Evolutionary conservation across 2,888 invertebrate genomes (phyloP), one percentile per base, ranked within the genome.

Genomic region (Agrilus biguttatus): DNA sequence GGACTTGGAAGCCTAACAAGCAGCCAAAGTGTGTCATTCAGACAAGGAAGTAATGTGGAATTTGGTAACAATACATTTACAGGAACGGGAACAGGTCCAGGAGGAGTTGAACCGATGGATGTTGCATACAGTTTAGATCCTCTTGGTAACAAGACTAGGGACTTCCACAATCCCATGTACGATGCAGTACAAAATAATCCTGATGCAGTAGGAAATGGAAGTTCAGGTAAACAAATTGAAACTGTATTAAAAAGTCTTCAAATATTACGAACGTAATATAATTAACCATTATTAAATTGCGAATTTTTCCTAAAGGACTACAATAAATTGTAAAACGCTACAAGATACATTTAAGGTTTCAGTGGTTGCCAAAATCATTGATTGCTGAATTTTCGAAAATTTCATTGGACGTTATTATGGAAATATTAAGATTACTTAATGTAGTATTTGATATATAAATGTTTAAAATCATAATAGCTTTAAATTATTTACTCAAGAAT

Each of bases 111-210:
- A 62, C 80, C 82, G 8, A 66, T 80, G 33, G 88, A 86, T 58
- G 78, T 80, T 35, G 86, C 84, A 45, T 88, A 88, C 66, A 82
- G 77, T 57, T 66, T 89, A 55, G 83, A 84, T 56, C 83, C 87
- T 48, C 76, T 83, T 3, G 73, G 74, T 53, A 76, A 79, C 53
- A 89, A 88, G 65, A 82, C 80, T 45, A 73, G 93, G 41, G 95
- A 97, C 68, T 97, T 97, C 72, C 86, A 89, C 59, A 97, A 97
- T 70, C 96, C 96, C 39, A 93, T 96, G 87, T 97, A 96, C 67
- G 96, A 97, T 60, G 90, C 89, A 39, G 84, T 83, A 43, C 80
- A 82, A 52, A 71, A 79, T 49, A 71, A 63, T 52, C 66, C 70
- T 19, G 76, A 76, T 51, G 67, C 72, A 28, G 66, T 75, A 51